phyloP scores from a whole-genome alignment of 2,888 invertebrate genomes.

The Acleris laterana region DNA sequence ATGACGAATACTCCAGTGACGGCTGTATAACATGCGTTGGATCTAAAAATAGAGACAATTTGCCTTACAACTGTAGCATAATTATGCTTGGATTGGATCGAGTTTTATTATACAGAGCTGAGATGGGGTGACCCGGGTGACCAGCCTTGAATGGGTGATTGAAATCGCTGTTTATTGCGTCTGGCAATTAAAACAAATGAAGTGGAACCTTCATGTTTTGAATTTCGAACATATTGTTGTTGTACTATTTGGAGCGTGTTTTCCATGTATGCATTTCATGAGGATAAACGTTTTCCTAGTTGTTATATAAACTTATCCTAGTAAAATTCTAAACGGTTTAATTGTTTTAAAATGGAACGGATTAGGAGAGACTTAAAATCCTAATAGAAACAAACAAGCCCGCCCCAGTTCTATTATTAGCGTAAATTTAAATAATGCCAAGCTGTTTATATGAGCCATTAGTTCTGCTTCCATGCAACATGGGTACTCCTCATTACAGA shows the following conservation, averaged over 20 bases:
- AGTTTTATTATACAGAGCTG: conserved; percentile 23
- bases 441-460: conserved; percentile 35
- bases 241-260: no score
- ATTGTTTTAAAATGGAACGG: conserved; percentile 6
- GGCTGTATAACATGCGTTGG: conserved; percentile 21
- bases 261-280: no score
- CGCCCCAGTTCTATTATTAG: conserved; percentile 37
- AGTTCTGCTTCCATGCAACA: conserved; percentile 33
- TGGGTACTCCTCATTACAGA: conserved; percentile 30
- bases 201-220: neutral
- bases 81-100: conserved; percentile 24
- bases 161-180: conserved; percentile 26
- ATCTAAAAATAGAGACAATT: conserved; percentile 42
- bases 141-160: conserved; percentile 32
- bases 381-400: conserved; percentile 36
- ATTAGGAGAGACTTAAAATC: conserved; percentile 16
- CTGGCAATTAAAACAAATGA: conserved; percentile 32
- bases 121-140: conserved; percentile 27
- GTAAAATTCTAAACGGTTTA: neutral
- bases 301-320: neutral
- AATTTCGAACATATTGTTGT: neutral
- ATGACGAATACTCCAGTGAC: conserved; percentile 21
- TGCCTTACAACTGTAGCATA: conserved; percentile 37
- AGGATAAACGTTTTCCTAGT: conserved; percentile 4
- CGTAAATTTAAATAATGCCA: conserved; percentile 30